Conservation (phyloP, 2,797 vertebrate genomes). For the Zalophus californianus region DNA sequence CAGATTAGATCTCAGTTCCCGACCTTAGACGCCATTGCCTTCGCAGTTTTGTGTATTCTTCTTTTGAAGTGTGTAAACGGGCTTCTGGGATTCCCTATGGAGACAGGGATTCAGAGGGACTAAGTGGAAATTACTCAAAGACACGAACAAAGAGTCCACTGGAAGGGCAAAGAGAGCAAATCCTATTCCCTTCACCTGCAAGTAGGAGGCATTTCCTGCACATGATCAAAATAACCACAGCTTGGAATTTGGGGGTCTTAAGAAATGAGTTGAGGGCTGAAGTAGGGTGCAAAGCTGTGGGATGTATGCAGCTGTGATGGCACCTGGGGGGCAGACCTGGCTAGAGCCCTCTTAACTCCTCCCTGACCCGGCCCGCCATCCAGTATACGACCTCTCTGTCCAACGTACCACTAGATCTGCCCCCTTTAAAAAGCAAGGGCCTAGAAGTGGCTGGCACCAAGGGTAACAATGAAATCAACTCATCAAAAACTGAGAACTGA, state of each 20-base stretch:
- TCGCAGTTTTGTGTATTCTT: neutral
- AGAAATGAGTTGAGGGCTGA: neutral
- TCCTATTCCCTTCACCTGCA: neutral
- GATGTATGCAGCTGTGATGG: too few species aligned
- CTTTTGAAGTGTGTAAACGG: neutral
- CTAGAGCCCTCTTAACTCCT: too few species aligned
- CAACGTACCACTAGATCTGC: neutral
- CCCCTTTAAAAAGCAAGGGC: neutral
- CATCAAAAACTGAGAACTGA: neutral
- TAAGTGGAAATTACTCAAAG: neutral
- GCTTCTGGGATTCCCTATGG: neutral
- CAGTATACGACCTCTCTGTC: neutral
- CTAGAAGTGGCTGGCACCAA: neutral
- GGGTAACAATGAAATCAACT: neutral
- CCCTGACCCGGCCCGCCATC: rapidly evolving
- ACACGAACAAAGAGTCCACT: neutral
- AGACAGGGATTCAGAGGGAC: neutral
- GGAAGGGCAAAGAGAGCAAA: neutral
- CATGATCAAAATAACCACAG: neutral
- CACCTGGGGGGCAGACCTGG: neutral
- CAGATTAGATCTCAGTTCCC: neutral
- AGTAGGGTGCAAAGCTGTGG: neutral
- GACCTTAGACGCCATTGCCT: neutral
- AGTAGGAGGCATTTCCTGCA: neutral
- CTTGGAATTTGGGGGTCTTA: neutral